Evolutionary conservation across 1,140 invertebrate genomes (phyloP), one percentile per base, ranked within the genome.

Genomic region (Tetragonula clypearis): DNA sequence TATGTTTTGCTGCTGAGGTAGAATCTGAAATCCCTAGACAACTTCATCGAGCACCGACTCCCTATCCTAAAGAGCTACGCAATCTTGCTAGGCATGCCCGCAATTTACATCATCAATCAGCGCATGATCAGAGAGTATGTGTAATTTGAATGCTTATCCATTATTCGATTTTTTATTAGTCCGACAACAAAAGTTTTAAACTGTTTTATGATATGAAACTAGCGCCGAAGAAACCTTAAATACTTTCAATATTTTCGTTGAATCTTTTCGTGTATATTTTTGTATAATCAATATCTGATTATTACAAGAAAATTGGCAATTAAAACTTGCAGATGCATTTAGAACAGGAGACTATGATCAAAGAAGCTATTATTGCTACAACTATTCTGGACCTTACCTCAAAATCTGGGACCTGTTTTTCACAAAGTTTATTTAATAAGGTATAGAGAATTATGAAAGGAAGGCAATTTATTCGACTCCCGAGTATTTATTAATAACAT

Each of bases 41-140:
- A 90, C 94, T 98, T 78, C 96, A 97, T 89, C 95, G 98, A 90
- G 97, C 97, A 82, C 98, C 98, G 55, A 99, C 98, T 85, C 98
- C 98, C 55, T 98, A 99, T 94, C 98, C 98, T 72, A 99, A 99
- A 96, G 98, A 99, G 95, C 96, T 99, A 88, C 96, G 97, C 91
- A 97, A 97, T 87, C 96, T 98, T 92, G 97, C 97, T 41, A 97
- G 97, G 93, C 97, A 98, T 95, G 97, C 97, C 55, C 92, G 94
- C 69, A 94, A 94, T 90, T 90, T 95, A 92, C 94, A 95, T 79
- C 93, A 95, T 91, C 94, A 94, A 82, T 92, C 93, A 73, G 79
- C 91, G 15, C 91, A 94, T 58, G 93, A 94, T 91, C 93, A 93
- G 90, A 93, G 91, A 89, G 94, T 94, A 84, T 76, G 89, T 91